These are phyloP conservation scores for Cremastinae sp. DNA, from an alignment of 2,888 invertebrate genomes.

Conservation along the genomic window DNA sequence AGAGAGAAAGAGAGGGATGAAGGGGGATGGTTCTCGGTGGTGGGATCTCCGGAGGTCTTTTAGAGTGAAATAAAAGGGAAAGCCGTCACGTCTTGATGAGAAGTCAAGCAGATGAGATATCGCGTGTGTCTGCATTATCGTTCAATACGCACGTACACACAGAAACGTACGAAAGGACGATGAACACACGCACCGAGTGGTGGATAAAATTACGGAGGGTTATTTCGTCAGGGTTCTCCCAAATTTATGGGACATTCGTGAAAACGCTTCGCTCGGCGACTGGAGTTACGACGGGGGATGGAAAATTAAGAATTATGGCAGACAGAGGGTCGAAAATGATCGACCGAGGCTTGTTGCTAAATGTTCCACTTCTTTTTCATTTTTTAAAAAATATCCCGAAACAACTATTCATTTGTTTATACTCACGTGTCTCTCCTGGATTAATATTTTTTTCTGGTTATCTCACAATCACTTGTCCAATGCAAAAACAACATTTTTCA, in stretches of 20 bases:
- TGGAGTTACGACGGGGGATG: conserved; percentile 35
- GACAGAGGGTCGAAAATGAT: conserved; percentile 10
- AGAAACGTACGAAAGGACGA: background rate
- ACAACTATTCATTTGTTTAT: too few species aligned
- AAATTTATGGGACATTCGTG: conserved; percentile 47
- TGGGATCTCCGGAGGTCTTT: too few species aligned
- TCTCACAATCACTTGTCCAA: too few species aligned
- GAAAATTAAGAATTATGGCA: conserved; percentile 4
- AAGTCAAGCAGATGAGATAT: conserved; percentile 35
- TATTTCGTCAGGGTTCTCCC: conserved; percentile 28
- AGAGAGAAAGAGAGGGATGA: conserved; percentile 19
- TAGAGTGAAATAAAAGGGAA: conserved; percentile 35
- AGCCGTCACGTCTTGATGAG: conserved; percentile 48
- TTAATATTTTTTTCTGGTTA: too few species aligned
- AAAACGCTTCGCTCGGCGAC: conserved; percentile 34
- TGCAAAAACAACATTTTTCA: too few species aligned
- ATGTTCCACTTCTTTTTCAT: too few species aligned
- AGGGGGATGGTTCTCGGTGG: background rate
- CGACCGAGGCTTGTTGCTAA: conserved; percentile 1
- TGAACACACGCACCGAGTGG: background rate
- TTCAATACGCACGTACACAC: background rate
- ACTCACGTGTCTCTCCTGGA: too few species aligned
- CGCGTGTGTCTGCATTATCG: conserved; percentile 5
- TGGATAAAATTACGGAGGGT: background rate
- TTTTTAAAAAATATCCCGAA: too few species aligned